phyloP scores from a whole-genome alignment of 2,113 vertebrate species.

The Hippocampus mohnikei region DNA sequence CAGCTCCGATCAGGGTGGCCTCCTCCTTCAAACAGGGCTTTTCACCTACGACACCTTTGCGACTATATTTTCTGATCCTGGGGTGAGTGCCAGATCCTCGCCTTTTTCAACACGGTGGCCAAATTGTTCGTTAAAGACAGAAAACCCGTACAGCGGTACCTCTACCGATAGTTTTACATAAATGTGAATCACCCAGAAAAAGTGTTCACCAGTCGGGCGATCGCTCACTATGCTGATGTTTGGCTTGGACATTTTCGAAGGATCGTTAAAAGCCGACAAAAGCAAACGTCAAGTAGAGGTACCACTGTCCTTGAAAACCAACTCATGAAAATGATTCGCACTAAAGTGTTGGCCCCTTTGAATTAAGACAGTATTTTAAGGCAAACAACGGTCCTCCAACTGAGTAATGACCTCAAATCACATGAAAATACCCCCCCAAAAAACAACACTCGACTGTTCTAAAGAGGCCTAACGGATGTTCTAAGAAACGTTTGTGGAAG shows the following conservation, averaged over 20 bases:
- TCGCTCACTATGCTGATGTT: too few relatives aligned
- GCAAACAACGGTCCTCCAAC: neutral
- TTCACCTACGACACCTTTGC: constrained; percentile 83
- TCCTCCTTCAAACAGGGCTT: constrained; percentile 87
- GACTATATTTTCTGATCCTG: constrained; percentile 80
- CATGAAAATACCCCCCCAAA: neutral
- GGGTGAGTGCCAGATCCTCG: constrained; percentile 72
- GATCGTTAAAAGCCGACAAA: neutral
- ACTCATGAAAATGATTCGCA: neutral
- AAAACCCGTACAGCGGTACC: neutral
- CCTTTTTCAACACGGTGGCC: neutral
- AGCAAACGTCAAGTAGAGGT: neutral
- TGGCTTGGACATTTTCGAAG: too few relatives aligned
- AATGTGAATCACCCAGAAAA: too few relatives aligned
- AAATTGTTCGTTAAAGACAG: neutral
- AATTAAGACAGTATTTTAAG: neutral
- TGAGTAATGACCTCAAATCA: neutral
- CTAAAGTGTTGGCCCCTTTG: neutral
- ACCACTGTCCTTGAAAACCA: neutral
- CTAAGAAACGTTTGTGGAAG: neutral
- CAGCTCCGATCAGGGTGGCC: constrained; percentile 86
- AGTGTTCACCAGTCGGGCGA: too few relatives aligned
- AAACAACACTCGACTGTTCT: neutral
- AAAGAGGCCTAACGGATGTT: neutral
- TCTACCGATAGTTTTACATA: too few relatives aligned